These are phyloP conservation scores for Eretmochelys imbricata DNA, from an alignment of 2,113 vertebrate species.

Conservation along the genomic window DNA sequence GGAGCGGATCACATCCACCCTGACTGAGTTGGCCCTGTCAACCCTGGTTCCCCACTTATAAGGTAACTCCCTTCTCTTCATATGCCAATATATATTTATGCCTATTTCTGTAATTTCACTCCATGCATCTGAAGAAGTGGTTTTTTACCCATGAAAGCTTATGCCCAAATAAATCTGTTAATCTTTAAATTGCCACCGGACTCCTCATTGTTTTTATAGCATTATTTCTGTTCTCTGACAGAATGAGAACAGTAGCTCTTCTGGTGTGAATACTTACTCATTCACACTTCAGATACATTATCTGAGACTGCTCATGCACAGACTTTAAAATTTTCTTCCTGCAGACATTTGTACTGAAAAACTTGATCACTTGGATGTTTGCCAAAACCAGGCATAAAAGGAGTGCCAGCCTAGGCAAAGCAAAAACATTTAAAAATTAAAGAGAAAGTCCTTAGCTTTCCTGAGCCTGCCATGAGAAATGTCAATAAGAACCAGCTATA, in stretches of 20 bases:
- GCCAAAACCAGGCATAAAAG: constrained; percentile 28
- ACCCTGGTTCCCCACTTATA: no score
- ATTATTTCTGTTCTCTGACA: background rate
- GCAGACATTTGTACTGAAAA: constrained; percentile 39
- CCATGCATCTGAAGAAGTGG: no score
- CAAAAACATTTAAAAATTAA: constrained; percentile 56
- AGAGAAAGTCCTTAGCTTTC: constrained; percentile 33
- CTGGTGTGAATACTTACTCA: accelerated
- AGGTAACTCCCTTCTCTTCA: no score
- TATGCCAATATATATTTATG: no score
- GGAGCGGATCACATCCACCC: no score
- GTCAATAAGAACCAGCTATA: constrained; percentile 38
- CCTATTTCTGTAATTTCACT: no score
- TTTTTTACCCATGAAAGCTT: no score
- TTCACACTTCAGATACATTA: background rate
- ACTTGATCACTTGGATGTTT: background rate
- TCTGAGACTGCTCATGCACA: background rate
- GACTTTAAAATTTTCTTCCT: constrained; percentile 39
- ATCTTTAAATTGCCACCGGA: no score
- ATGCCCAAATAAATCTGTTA: no score
- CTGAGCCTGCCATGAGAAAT: background rate
- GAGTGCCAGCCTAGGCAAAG: background rate
- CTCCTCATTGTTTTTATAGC: background rate
- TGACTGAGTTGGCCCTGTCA: no score
- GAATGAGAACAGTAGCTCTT: background rate